phyloP scores from a whole-genome alignment of 2,113 vertebrate species.

The Maccullochella peelii region DNA sequence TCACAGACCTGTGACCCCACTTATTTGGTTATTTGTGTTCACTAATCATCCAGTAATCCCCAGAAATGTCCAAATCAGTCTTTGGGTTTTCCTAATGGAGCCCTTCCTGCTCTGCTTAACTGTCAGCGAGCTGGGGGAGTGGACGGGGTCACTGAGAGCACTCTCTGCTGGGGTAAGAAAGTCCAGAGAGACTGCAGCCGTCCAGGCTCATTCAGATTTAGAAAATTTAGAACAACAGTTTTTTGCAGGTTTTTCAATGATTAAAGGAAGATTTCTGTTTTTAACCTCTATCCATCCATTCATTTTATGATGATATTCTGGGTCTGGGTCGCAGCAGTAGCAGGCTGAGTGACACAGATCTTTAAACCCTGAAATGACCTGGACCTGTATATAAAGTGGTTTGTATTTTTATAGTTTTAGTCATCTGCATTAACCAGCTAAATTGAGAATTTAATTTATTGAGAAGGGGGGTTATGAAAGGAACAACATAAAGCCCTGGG shows the following conservation, averaged over 20 bases:
- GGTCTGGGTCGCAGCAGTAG: neutral
- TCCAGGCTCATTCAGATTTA: neutral
- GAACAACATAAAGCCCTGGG: too few relatives aligned
- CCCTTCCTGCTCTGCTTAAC: constrained; percentile 24
- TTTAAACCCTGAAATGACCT: neutral
- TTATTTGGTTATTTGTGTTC: constrained; percentile 74
- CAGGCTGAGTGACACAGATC: neutral
- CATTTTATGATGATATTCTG: neutral
- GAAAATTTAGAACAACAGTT: neutral
- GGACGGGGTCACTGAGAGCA: constrained; percentile 30
- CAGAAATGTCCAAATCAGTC: constrained; percentile 62
- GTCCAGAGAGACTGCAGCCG: constrained; percentile 1
- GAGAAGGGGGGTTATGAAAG: neutral
- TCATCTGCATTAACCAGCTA: too few relatives aligned
- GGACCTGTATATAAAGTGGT: neutral
- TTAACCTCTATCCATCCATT: accelerated
- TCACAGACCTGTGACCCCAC: constrained; percentile 51
- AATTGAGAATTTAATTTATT: neutral
- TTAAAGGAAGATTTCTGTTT: neutral
- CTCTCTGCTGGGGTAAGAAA: neutral
- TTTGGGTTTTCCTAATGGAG: constrained; percentile 45
- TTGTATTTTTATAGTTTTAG: neutral
- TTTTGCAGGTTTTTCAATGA: neutral
- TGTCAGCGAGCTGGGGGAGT: constrained; percentile 30
- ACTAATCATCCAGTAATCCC: constrained; percentile 70